These are phyloP conservation scores for Heliconius eleuchia DNA, from an alignment of 1,140 invertebrate species.

Conservation along the genomic window DNA sequence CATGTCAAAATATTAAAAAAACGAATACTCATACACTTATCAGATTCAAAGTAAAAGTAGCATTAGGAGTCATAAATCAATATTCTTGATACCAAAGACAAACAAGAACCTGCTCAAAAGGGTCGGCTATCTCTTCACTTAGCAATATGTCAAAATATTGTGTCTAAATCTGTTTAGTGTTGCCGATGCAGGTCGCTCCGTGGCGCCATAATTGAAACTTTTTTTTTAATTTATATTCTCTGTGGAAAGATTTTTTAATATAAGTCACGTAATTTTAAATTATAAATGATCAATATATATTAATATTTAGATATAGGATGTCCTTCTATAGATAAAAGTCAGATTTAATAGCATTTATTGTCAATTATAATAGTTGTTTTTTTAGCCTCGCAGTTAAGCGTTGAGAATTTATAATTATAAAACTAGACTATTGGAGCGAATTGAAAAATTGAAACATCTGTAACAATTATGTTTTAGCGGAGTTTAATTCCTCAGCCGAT, in stretches of 20 bases:
- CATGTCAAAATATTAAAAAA: background rate
- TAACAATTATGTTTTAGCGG: slow-evolving; percentile 42
- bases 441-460: slow-evolving; percentile 33
- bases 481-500: slow-evolving; percentile 65
- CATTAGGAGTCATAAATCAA: slow-evolving; percentile 17
- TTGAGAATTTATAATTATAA: slow-evolving; percentile 13
- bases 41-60: background rate
- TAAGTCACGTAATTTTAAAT: background rate
- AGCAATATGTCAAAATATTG: slow-evolving; percentile 69
- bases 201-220: slow-evolving; percentile 1
- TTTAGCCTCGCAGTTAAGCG: background rate
- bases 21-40: slow-evolving; percentile 3
- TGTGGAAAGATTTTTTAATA: background rate
- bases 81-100: slow-evolving; percentile 5
- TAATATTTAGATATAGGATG: background rate
- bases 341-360: background rate
- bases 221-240: background rate
- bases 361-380: background rate
- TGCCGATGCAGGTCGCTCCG: background rate
- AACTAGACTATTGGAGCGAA: slow-evolving; percentile 3
- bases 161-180: slow-evolving; percentile 41
- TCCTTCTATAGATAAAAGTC: background rate
- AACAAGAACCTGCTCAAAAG: slow-evolving; percentile 39
- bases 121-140: slow-evolving; percentile 66
- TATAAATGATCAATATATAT: no score